Evolutionary conservation across 2,113 vertebrate species (phyloP).

Genomic region (Eidolon helvum): DNA sequence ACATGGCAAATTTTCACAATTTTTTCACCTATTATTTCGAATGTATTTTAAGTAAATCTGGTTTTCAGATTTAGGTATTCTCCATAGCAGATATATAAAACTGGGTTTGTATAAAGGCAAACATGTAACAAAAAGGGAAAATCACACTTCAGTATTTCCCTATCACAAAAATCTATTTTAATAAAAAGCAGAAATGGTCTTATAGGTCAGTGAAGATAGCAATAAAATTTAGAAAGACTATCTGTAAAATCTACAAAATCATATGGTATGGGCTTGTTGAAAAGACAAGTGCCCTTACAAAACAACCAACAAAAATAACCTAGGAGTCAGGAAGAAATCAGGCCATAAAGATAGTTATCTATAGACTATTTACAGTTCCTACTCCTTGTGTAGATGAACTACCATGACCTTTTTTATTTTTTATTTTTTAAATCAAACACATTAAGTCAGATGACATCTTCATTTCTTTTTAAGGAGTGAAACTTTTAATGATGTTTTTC

Average conservation of each 20-base stretch:
- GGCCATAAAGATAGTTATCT: neutral
- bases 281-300: neutral
- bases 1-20: neutral
- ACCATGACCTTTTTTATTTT: neutral
- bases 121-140: slow-evolving; percentile 15
- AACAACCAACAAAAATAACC: neutral
- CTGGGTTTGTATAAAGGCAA: neutral
- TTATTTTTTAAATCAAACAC: neutral
- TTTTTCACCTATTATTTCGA: slow-evolving; percentile 1
- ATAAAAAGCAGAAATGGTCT: neutral
- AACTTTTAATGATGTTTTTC: slow-evolving; percentile 14
- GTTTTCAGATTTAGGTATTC: neutral
- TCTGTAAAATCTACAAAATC: neutral
- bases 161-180: neutral
- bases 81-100: neutral
- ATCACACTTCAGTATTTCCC: neutral
- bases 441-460: neutral
- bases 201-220: neutral
- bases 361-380: neutral
- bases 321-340: neutral
- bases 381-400: neutral
- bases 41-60: slow-evolving; percentile 14
- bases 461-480: neutral
- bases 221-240: neutral
- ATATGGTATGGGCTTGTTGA: neutral